Percentiles rank a stretch among this genome's conserved stretches.
These are phyloP conservation scores for Drosophila sturtevanti DNA, from an alignment of 1,140 invertebrate genomes.

Conservation along the genomic window DNA sequence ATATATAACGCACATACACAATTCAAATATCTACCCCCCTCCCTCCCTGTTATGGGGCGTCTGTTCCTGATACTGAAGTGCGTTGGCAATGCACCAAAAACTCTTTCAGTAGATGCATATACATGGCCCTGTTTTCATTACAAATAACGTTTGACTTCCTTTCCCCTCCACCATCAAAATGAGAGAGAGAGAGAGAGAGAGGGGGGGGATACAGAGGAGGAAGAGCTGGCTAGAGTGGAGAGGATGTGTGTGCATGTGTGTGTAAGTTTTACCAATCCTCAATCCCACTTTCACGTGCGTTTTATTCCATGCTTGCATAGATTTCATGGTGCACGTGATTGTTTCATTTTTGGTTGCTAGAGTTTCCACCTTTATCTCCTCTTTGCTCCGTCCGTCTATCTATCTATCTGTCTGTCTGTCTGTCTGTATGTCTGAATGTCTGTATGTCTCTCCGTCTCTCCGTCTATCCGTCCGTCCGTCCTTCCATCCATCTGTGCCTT, in stretches of 20 bases:
- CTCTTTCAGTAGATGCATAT: slow-evolving; percentile 43
- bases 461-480: background rate
- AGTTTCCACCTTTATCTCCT: slow-evolving; percentile 32
- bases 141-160: slow-evolving; percentile 81
- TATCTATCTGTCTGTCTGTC: background rate
- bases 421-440: background rate
- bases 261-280: slow-evolving; percentile 21
- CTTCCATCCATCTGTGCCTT: background rate
- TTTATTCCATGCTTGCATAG: slow-evolving; percentile 74
- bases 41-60: background rate
- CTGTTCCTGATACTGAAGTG: slow-evolving; percentile 57
- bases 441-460: no score
- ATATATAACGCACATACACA: slow-evolving; percentile 23
- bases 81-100: slow-evolving; percentile 74
- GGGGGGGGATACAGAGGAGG: background rate
- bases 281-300: slow-evolving; percentile 78
- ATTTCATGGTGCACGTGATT: slow-evolving; percentile 79
- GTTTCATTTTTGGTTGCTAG: slow-evolving; percentile 74
- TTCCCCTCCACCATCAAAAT: background rate
- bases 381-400: background rate
- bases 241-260: no score
- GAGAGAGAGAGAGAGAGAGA: background rate
- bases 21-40: slow-evolving; percentile 66
- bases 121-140: slow-evolving; percentile 80
- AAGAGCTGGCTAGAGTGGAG: slow-evolving; percentile 31